A percentile compares a stretch with the other conserved stretches of the same genome.
Evolutionary conservation across 2,888 invertebrate genomes (phyloP).

Genomic region (Hemithea aestivaria): DNA sequence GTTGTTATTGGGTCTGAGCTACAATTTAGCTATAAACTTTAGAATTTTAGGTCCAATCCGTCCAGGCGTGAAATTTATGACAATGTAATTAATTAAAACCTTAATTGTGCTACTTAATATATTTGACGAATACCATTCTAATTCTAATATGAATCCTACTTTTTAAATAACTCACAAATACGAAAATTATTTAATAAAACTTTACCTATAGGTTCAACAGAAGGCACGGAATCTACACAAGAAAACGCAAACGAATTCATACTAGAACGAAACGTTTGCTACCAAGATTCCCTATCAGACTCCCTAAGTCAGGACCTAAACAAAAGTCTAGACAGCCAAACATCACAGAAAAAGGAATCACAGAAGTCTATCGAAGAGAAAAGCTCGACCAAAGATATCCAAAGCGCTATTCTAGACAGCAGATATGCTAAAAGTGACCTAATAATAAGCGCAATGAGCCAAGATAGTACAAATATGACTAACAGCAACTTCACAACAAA

Average conservation of each 20-base stretch:
- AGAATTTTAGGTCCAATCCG: too few relatives aligned
- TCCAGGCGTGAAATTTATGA: too few relatives aligned
- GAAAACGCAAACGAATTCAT: slow-evolving; percentile 72
- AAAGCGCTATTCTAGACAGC: slow-evolving; percentile 62
- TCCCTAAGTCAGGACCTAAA: slow-evolving; percentile 66
- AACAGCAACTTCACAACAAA: slow-evolving; percentile 68
- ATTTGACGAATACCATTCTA: too few relatives aligned
- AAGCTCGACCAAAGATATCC: slow-evolving; percentile 60
- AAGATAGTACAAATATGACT: slow-evolving; percentile 67
- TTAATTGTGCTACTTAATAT: too few relatives aligned
- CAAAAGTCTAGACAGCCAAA: slow-evolving; percentile 62
- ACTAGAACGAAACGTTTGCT: slow-evolving; percentile 70
- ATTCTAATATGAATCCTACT: too few relatives aligned
- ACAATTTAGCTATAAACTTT: too few relatives aligned
- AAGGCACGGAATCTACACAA: slow-evolving; percentile 60
- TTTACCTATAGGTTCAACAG: slow-evolving; percentile 56
- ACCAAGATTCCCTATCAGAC: slow-evolving; percentile 71
- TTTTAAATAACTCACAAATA: too few relatives aligned
- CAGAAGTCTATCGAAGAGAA: slow-evolving; percentile 19
- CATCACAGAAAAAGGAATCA: not conserved
- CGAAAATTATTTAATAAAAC: too few relatives aligned
- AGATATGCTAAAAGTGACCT: slow-evolving; percentile 53
- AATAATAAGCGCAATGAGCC: slow-evolving; percentile 53
- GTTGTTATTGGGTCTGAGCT: too few relatives aligned
- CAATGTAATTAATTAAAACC: too few relatives aligned